These are phyloP conservation scores for Narcine bancroftii DNA, from an alignment of 2,113 vertebrate species.

Conservation along the genomic window DNA sequence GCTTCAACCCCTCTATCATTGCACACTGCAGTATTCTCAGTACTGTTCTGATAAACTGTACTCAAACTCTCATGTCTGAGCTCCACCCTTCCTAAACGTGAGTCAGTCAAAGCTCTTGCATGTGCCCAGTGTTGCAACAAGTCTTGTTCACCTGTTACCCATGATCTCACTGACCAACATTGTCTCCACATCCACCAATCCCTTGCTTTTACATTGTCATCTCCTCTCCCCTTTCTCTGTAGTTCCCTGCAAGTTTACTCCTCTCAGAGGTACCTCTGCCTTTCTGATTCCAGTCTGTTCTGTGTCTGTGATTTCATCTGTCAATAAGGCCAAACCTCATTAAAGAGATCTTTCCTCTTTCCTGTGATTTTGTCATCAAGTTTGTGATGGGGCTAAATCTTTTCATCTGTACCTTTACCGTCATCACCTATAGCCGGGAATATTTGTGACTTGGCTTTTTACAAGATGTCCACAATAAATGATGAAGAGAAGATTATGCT, in stretches of 20 bases:
- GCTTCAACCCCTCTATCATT: neutral
- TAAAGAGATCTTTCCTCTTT: neutral
- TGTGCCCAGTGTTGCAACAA: neutral
- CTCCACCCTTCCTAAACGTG: neutral
- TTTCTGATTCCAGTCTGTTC: neutral
- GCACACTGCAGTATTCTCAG: neutral
- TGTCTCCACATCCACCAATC: neutral
- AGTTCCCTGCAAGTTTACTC: neutral
- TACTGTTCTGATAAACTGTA: neutral
- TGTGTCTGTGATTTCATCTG: neutral
- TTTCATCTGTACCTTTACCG: neutral
- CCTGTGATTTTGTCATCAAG: no score
- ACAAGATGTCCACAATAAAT: neutral
- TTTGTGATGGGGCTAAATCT: neutral
- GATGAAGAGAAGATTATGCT: neutral
- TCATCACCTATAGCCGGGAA: neutral
- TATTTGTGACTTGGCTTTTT: neutral
- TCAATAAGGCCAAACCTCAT: neutral
- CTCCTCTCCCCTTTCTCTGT: neutral
- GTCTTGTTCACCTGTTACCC: neutral
- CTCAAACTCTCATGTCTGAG: neutral
- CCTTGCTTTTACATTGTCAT: neutral
- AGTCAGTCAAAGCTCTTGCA: neutral
- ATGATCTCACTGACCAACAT: neutral
- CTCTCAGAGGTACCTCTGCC: neutral